Evolutionary conservation across 2,888 invertebrate genomes (phyloP).

Genomic region (Geotrupes spiniger): DNA sequence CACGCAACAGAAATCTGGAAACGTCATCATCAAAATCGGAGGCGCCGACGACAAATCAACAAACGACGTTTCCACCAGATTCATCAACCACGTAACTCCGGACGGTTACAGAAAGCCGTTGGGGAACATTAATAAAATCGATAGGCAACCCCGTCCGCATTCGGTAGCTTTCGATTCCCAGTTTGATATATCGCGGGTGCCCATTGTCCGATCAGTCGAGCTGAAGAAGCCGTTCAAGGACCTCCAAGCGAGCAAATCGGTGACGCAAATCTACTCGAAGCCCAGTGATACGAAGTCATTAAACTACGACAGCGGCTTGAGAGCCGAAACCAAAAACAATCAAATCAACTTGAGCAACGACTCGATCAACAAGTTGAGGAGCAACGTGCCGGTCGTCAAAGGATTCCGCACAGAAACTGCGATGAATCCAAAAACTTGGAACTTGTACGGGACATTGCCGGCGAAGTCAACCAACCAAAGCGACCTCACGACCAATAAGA

Average conservation of each 20-base stretch:
- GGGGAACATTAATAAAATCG: conserved; percentile 38
- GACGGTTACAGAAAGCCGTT: conserved; percentile 44
- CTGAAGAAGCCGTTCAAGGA: conserved; percentile 50
- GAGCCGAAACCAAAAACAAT: conserved; percentile 22
- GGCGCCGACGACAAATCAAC: conserved; percentile 22
- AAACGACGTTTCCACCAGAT: conserved; percentile 28
- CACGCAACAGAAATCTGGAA: conserved; percentile 37
- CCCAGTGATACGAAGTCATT: conserved; percentile 20
- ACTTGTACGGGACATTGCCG: conserved; percentile 36
- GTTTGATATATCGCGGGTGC: conserved; percentile 48
- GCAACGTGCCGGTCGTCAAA: conserved; percentile 42
- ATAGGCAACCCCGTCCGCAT: conserved; percentile 38
- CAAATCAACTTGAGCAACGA: conserved; percentile 27
- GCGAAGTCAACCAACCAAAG: conserved; percentile 31
- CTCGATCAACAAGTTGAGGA: conserved; percentile 32
- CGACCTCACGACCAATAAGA: conserved; percentile 33
- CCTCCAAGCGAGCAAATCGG: conserved; percentile 34
- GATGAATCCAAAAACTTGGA: conserved; percentile 36
- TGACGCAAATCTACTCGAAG: conserved; percentile 38
- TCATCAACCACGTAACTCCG: conserved; percentile 37
- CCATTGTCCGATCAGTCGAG: conserved; percentile 53
- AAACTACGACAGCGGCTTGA: conserved; percentile 17
- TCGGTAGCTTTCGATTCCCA: conserved; percentile 43
- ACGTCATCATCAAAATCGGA: conserved; percentile 47
- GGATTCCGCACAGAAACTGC: conserved; percentile 41